Evolutionary conservation across 1,140 invertebrate genomes (phyloP).

Genomic region (Tribolium madens): DNA sequence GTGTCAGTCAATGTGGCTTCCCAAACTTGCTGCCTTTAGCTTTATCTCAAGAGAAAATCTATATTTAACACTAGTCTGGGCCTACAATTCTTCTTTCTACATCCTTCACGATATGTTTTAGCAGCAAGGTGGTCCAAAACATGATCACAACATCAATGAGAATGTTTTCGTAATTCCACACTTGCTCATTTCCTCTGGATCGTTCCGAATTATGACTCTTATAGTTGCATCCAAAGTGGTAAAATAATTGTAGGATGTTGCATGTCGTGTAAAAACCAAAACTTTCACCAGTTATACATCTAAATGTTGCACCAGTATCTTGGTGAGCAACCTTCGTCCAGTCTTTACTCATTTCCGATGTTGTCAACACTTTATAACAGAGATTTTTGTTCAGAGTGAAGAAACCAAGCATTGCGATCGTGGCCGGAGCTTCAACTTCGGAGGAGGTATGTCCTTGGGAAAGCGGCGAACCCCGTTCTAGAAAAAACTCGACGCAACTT

Average conservation of each 20-base stretch:
- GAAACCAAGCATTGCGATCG: slow-evolving; percentile 63
- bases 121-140: too few species aligned
- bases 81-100: slow-evolving; percentile 25
- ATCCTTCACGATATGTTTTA: not conserved
- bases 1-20: slow-evolving; percentile 41
- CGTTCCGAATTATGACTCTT: slow-evolving; percentile 12
- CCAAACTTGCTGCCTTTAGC: slow-evolving; percentile 33
- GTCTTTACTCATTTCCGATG: not conserved
- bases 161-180: not conserved
- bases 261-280: slow-evolving; percentile 3
- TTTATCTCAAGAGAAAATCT: slow-evolving; percentile 20
- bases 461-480: slow-evolving; percentile 63
- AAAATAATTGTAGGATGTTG: slow-evolving; percentile 25
- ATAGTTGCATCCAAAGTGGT: slow-evolving; percentile 33
- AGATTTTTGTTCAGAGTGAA: slow-evolving; percentile 56
- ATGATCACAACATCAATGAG: too few species aligned
- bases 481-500: slow-evolving; percentile 71
- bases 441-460: slow-evolving; percentile 81
- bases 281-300: slow-evolving; percentile 37
- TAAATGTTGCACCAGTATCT: slow-evolving; percentile 49
- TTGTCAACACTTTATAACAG: not conserved
- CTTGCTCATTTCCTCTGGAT: slow-evolving; percentile 15
- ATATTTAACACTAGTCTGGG: slow-evolving; percentile 35
- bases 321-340: slow-evolving; percentile 24
- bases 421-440: slow-evolving; percentile 66